Base-by-base conservation (phyloP, 2,113 vertebrate species). In the Grus americana region DNA sequence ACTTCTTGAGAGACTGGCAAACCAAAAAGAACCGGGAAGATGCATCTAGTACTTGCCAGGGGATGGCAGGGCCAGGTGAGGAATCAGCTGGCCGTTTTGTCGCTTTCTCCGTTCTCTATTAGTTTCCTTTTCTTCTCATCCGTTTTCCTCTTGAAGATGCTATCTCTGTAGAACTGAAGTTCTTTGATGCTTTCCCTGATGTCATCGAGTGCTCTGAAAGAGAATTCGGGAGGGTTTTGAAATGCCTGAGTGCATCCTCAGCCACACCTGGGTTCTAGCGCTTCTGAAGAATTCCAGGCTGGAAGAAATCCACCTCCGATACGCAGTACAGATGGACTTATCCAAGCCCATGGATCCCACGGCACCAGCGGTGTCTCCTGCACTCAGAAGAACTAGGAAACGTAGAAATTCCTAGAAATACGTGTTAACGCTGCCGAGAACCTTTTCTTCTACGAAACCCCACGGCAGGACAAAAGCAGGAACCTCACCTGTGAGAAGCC, bases 161-260 rank as follows among this genome's bases (percentile, higher is more conserved):
- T 98, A 34, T 96, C 98, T 98, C 98, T 99, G 98, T 99, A 99
- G 98, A 98, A 99, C 97, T 98, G 98, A 38, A 99, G 98, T 71
- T 99, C 99, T 97, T 98, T 99, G 93, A 99, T 99, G 98, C 99
- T 99, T 97, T 99, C 99, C 81, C 91, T 97, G 97, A 99, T 99
- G 98, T 99, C 99, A 32, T 98, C 99, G 42, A 99, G 96, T 1
- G 99, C 99, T 98, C 99, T 99, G 90, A 61, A 97, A 98, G 74
- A 85, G 86, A 98, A 96, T 90, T 32, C 47, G 40, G 82, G 62
- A 57, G 38, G 58, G 66, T 71, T 82, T 76, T 44, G 46, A 38
- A 44, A 27, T 0, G 3, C 68, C 57, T 11, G 36, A 4, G 1
- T 34, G 0, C 71, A 24, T 6, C 62, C 49, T 29, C 66, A 38